Evolutionary conservation across 2,113 vertebrate species (phyloP).

Genomic region (Mormoops blainvillei): DNA sequence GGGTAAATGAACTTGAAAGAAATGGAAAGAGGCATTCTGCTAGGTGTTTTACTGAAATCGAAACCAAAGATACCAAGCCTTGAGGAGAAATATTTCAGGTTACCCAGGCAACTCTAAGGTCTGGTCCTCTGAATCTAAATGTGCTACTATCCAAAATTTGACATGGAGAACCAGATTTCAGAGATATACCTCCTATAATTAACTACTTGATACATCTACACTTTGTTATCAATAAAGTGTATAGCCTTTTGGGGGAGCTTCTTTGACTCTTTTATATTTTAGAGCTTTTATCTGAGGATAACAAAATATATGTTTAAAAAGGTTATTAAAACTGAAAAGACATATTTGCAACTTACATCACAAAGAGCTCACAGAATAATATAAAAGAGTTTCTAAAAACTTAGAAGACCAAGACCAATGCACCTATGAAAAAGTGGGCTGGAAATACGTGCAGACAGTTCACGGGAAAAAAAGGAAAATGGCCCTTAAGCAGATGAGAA

Average conservation of each 20-base stretch:
- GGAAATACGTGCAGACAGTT: background rate
- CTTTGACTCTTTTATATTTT: background rate
- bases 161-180: background rate
- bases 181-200: no score
- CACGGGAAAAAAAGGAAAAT: background rate
- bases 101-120: background rate
- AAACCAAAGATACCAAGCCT: background rate
- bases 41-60: background rate
- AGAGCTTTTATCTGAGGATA: background rate
- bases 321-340: background rate
- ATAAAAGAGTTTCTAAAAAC: background rate
- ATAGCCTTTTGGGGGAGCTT: background rate
- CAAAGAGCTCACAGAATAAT: background rate
- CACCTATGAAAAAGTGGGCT: background rate
- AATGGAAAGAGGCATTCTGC: background rate
- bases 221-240: background rate
- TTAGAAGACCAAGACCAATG: background rate
- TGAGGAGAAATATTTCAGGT: background rate
- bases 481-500: background rate
- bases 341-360: background rate
- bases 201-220: background rate
- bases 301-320: background rate
- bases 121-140: background rate
- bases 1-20: background rate
- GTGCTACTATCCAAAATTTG: background rate